Conservation (phyloP, 2,888 invertebrate species). For the Lacanobia oleracea region DNA sequence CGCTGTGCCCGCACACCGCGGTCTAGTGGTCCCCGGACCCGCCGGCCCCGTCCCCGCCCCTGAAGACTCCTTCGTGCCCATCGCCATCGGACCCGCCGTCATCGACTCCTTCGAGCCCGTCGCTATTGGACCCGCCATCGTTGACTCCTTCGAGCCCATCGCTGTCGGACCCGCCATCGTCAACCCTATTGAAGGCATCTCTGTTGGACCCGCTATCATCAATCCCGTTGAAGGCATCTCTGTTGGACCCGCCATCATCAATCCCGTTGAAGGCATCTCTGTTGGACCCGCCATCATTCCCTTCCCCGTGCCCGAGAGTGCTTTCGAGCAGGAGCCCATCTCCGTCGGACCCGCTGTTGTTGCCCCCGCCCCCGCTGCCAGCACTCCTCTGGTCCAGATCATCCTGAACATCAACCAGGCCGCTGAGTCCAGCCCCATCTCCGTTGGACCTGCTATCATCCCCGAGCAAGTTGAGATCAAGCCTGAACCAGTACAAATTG, state of each 20-base stretch:
- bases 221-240: slow-evolving; percentile 48
- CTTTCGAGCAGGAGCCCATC: slow-evolving; percentile 3
- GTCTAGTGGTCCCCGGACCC: too few relatives aligned
- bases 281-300: slow-evolving; percentile 57
- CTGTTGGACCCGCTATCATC: slow-evolving; percentile 57
- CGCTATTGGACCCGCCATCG: slow-evolving; percentile 37
- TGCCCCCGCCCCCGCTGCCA: slow-evolving; percentile 35
- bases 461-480: neutral
- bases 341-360: slow-evolving; percentile 14
- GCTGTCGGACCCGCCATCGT: slow-evolving; percentile 66
- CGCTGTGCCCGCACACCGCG: too few relatives aligned
- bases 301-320: slow-evolving; percentile 54
- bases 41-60: slow-evolving; percentile 16
- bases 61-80: slow-evolving; percentile 64
- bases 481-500: slow-evolving; percentile 44
- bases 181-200: slow-evolving; percentile 26
- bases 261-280: slow-evolving; percentile 43
- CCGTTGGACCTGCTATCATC: too few relatives aligned
- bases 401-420: slow-evolving; percentile 68
- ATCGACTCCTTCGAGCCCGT: slow-evolving; percentile 67
- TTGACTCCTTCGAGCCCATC: slow-evolving; percentile 72
- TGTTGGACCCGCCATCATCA: slow-evolving; percentile 59
- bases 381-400: slow-evolving; percentile 68
- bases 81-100: slow-evolving; percentile 60
- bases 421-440: slow-evolving; percentile 25